phyloP scores from a whole-genome alignment of 2,888 invertebrate species.

The Tridacna crocea region DNA sequence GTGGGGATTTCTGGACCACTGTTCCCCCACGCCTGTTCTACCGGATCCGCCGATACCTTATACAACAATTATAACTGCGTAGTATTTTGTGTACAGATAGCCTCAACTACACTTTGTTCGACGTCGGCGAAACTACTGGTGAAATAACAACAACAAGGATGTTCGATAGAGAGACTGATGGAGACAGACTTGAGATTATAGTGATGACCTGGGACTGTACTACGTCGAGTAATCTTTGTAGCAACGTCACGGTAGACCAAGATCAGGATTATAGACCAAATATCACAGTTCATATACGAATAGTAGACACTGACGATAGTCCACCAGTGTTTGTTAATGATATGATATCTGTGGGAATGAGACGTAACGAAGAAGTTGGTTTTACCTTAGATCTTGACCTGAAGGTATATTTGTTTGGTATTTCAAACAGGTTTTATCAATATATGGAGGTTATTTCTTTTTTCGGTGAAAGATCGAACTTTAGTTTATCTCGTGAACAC shows the following conservation, averaged over 20 bases:
- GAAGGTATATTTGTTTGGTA: constrained; percentile 27
- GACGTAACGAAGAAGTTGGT: constrained; percentile 43
- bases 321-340: constrained; percentile 29
- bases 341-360: constrained; percentile 49
- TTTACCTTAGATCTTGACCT: constrained; percentile 39
- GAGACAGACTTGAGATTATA: neutral
- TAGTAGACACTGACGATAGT: constrained; percentile 43
- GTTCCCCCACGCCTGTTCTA: no score
- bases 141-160: constrained; percentile 29
- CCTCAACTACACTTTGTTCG: neutral
- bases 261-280: neutral
- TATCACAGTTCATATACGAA: constrained; percentile 19
- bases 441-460: no score
- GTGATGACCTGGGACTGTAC: constrained; percentile 13
- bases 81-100: neutral
- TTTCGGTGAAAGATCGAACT: no score
- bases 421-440: no score
- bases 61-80: no score
- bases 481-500: no score
- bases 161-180: constrained; percentile 35
- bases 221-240: neutral
- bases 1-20: no score
- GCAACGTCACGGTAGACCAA: neutral
- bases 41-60: no score
- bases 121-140: constrained; percentile 20